Conservation (phyloP, 1,140 invertebrate genomes). For the Lordiphosa collinella region DNA sequence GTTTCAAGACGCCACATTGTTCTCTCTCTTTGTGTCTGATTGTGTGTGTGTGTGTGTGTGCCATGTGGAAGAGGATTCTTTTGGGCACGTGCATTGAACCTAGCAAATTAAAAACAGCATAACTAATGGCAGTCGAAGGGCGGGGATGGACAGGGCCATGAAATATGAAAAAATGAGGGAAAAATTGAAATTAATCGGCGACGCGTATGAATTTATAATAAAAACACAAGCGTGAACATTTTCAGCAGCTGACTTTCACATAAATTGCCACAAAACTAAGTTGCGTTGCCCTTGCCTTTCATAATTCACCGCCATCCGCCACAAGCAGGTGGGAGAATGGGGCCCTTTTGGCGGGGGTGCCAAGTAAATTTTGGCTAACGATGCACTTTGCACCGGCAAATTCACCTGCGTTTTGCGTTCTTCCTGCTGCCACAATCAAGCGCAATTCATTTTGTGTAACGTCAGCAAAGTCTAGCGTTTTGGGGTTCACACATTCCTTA, state of each 20-base stretch:
- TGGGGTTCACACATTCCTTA: slow-evolving; percentile 5
- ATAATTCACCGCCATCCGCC: slow-evolving; percentile 60
- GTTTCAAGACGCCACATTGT: not conserved
- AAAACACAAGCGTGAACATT: slow-evolving; percentile 52
- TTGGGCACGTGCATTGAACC: slow-evolving; percentile 58
- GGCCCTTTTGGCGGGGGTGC: slow-evolving; percentile 15
- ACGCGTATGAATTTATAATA: slow-evolving; percentile 72
- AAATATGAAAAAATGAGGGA: slow-evolving; percentile 25
- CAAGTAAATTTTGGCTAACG: slow-evolving; percentile 73
- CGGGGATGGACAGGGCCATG: not conserved
- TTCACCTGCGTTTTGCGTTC: slow-evolving; percentile 35
- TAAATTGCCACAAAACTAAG: slow-evolving; percentile 51
- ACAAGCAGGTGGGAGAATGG: slow-evolving; percentile 1
- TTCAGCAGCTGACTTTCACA: slow-evolving; percentile 67
- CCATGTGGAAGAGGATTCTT: slow-evolving; percentile 8
- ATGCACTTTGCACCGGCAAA: slow-evolving; percentile 68
- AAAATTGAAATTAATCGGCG: slow-evolving; percentile 71
- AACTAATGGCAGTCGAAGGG: slow-evolving; percentile 52
- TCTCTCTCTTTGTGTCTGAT: not conserved
- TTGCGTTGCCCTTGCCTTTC: slow-evolving; percentile 55
- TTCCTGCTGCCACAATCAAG: slow-evolving; percentile 60
- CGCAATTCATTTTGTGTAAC: slow-evolving; percentile 70
- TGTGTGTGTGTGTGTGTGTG: slow-evolving; percentile 12
- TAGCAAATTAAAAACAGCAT: slow-evolving; percentile 67
- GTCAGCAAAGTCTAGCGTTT: slow-evolving; percentile 48